Evolutionary conservation across 2,113 vertebrate species (phyloP), one percentile per base, ranked within the genome.

Genomic region (Odocoileus hemionus): DNA sequence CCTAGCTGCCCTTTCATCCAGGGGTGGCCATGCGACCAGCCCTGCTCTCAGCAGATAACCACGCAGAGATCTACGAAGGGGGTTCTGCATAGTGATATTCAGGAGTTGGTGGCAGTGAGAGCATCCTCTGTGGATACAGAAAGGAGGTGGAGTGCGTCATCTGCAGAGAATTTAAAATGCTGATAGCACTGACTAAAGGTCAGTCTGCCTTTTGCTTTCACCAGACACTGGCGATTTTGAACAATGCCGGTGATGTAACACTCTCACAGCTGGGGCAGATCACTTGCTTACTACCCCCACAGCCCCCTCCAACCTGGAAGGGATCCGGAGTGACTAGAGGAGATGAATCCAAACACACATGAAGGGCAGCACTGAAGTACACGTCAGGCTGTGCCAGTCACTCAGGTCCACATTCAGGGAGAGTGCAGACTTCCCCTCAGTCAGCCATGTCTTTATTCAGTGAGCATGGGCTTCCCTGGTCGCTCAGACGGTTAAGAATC

Each of bases 11-110:
- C 15, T 64, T 94, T 67, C 50, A 21, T 36, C 43, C 15, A 60
- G 23, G 15, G 23, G 6, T 0, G 21, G 39, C 28, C 19, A 3
- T 5, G 5, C 1, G 4, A n/a, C 21, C 61, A 25, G 90, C 21
- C 76, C 47, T 26, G 16, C 19, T 17, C 23, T 58, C 25, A 60
- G 45, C 0, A 47, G 57, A 61, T 50, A 39, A 30, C 4, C n/a
- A 33, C 64, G 39, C 19, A 2, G 39, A 76, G 52, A 23, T 8
- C 28, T 50, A 14, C 7, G 2, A 4, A 39, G 6, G 33, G 33
- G 33, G 26, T 19, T 55, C n/a, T 52, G 60, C 12, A 36, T 8
- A 54, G 79, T 54, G 33, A 52, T 45, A 23, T 45, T n/a, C 6
- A 19, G 54, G 33, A 7, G 13, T 6, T 3, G 23, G 86, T n/a